phyloP scores from a whole-genome alignment of 1,140 invertebrate genomes.

The Bombus waltoni region DNA sequence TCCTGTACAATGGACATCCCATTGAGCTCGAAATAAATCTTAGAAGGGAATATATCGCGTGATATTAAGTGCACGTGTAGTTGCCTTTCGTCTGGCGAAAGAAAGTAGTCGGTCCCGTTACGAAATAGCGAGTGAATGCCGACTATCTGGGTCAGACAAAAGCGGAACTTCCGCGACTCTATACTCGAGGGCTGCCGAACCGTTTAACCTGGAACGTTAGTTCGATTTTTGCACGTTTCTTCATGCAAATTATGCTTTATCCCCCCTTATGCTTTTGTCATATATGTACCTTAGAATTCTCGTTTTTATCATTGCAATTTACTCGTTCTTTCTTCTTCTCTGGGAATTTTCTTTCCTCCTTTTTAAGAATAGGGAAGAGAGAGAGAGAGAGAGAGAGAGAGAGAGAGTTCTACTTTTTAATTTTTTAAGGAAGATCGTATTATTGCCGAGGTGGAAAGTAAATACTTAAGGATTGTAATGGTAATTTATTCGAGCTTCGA shows the following conservation, averaged over 20 bases:
- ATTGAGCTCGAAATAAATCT: background rate
- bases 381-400: no score
- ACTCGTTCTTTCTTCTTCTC: background rate
- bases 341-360: no score
- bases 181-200: slow-evolving; percentile 31
- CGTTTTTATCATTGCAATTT: background rate
- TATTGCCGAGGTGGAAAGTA: no score
- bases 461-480: no score
- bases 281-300: no score
- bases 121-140: slow-evolving; percentile 81
- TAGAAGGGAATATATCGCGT: slow-evolving; percentile 10
- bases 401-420: no score
- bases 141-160: slow-evolving; percentile 80
- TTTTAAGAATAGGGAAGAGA: no score
- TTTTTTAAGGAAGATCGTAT: no score
- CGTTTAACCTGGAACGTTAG: slow-evolving; percentile 16
- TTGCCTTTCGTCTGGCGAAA: slow-evolving; percentile 64
- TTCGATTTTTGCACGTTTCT: slow-evolving; percentile 16
- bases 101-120: slow-evolving; percentile 82
- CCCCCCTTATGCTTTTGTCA: background rate
- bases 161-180: slow-evolving; percentile 77
- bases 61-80: slow-evolving; percentile 43
- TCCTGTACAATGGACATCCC: background rate
- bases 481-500: no score
- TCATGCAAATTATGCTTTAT: background rate